Percentiles rank a stretch among this genome's conserved stretches.
Conservation (phyloP, 2,888 invertebrate genomes). For the Agrilus mali region DNA sequence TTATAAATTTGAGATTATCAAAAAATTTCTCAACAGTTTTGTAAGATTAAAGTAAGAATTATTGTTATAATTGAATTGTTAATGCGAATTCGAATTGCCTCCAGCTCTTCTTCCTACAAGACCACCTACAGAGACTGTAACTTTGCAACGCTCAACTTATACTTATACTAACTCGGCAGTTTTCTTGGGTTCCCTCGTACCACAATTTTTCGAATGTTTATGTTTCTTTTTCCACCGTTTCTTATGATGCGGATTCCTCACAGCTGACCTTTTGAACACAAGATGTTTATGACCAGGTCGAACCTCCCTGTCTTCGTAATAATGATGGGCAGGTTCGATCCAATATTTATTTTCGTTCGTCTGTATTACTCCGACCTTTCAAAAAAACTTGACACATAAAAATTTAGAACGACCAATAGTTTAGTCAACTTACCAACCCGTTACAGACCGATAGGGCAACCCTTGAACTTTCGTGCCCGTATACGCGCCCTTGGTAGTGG, state of each 20-base stretch:
- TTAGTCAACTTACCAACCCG: slow-evolving; percentile 59
- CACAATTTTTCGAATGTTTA: slow-evolving; percentile 42
- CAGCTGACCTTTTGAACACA: slow-evolving; percentile 53
- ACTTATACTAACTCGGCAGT: slow-evolving; percentile 31
- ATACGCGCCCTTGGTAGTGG: slow-evolving; percentile 66
- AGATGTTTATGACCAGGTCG: slow-evolving; percentile 49
- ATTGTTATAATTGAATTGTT: too few relatives aligned
- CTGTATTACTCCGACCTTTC: slow-evolving; percentile 54
- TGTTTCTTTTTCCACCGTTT: slow-evolving; percentile 37
- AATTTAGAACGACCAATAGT: slow-evolving; percentile 4
- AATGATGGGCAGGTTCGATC: slow-evolving; percentile 56
- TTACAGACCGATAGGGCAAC: slow-evolving; percentile 73
- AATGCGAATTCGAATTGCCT: too few relatives aligned
- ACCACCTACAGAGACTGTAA: not conserved
- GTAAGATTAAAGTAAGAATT: too few relatives aligned
- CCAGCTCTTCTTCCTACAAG: too few relatives aligned
- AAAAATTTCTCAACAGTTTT: too few relatives aligned
- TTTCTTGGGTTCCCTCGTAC: slow-evolving; percentile 41
- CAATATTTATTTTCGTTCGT: slow-evolving; percentile 55
- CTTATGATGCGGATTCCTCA: slow-evolving; percentile 31
- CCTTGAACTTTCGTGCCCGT: slow-evolving; percentile 54
- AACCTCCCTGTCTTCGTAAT: slow-evolving; percentile 27
- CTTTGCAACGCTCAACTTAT: not conserved
- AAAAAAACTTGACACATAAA: not conserved
- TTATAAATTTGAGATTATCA: too few relatives aligned